Evolutionary conservation across 2,888 invertebrate species (phyloP), one percentile per base, ranked within the genome.

Genomic region (Ennomos quercinarius): DNA sequence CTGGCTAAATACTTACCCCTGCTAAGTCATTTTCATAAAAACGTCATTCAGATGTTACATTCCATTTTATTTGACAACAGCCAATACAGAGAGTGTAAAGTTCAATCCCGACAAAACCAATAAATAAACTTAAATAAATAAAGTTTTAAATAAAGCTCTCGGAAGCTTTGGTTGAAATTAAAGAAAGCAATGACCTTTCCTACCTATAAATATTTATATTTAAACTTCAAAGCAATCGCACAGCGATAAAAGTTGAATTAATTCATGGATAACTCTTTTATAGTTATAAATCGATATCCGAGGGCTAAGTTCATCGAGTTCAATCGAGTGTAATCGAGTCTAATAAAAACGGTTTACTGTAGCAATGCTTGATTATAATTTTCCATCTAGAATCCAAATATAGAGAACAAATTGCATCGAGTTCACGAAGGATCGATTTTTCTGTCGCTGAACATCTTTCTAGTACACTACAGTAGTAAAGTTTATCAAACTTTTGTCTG

Each of bases 141-240:
- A 42, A 59, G 45, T n/a, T 53, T 12, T 49, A 38, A 44, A 54
- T 47, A 39, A 52, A 52, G 11, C 38, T 38, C 38, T 42, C 46
- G 38, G 3, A 17, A 17, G 17, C 17, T 58, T 63, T 34, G 38
- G 41, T 63, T 13, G 38, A 41, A 62, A 54, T 53, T 47, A 49
- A 57, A 57, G 59, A 64, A 64, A 63, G 50, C 63, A 60, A 59
- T 43, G 59, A 57, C 55, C 60, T 58, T 46, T 54, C 45, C 45
- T 52, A 56, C 38, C 52, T 50, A 62, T 63, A 64, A 66, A 60
- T 38, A 48, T 61, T 55, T 62, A 54, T 55, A 63, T 63, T 62
- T 63, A 60, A 62, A 62, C 55, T 62, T 64, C 62, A 64, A 66
- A 63, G 63, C 64, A 36, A 53, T 64, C 49, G 58, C 57, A 61